A percentile compares a stretch with the other conserved stretches of the same genome.
Evolutionary conservation across 2,888 invertebrate species (phyloP).

Genomic region (Dynastes hyllus): DNA sequence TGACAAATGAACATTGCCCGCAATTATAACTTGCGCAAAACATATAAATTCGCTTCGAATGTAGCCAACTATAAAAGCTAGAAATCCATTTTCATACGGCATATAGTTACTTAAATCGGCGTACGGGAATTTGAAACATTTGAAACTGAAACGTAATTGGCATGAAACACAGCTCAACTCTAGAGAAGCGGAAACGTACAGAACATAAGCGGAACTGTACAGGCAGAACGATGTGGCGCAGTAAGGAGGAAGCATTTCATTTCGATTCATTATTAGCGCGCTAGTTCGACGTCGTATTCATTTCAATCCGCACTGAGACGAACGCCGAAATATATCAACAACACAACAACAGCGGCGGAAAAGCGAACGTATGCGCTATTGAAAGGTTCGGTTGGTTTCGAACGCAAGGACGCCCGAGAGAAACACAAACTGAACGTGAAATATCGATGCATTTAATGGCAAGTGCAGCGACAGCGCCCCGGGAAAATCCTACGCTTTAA

Average conservation of each 20-base stretch:
- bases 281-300: conserved; percentile 13
- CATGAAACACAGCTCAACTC: background rate
- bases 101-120: conserved; percentile 9
- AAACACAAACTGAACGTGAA: conserved; percentile 17
- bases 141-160: conserved; percentile 15
- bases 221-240: background rate
- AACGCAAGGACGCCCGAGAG: background rate
- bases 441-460: conserved; percentile 19
- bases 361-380: background rate
- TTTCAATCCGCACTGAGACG: background rate
- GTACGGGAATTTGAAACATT: conserved; percentile 10
- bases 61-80: conserved; percentile 4
- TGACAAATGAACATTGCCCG: background rate
- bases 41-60: background rate
- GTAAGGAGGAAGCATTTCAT: conserved; percentile 9
- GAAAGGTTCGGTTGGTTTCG: background rate
- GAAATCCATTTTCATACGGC: conserved; percentile 7
- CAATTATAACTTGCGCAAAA: background rate
- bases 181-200: background rate
- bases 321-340: conserved; percentile 9
- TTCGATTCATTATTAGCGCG: conserved; percentile 15
- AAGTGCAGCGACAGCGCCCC: background rate
- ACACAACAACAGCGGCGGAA: conserved; percentile 7
- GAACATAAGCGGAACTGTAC: background rate
- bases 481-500: conserved; percentile 7